These are phyloP conservation scores for Gryon sp. DNA, from an alignment of 1,140 invertebrate species.

Conservation along the genomic window DNA sequence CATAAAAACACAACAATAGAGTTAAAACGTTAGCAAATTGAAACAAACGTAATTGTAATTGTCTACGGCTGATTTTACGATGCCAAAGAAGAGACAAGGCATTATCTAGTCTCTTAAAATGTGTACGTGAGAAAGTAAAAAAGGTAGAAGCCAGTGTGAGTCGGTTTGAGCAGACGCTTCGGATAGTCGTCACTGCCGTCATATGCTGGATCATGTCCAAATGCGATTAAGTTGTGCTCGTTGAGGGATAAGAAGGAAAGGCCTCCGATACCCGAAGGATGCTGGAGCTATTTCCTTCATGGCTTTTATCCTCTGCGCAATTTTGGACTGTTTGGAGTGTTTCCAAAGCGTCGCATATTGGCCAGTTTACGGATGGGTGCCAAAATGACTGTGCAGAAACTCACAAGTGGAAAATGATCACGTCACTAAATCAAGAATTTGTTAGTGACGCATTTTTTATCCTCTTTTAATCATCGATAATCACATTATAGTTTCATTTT, in stretches of 20 bases:
- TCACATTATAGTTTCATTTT: conserved; percentile 27
- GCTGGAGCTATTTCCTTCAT: conserved; percentile 60
- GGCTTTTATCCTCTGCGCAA: conserved; percentile 64
- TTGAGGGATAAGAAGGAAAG: conserved; percentile 65
- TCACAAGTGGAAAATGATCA: conserved; percentile 60
- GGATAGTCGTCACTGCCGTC: conserved; percentile 64
- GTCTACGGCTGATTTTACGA: conserved; percentile 36
- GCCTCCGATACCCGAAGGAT: conserved; percentile 55
- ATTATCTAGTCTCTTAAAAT: conserved; percentile 48
- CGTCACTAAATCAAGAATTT: conserved; percentile 54
- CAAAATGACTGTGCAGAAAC: conserved; percentile 52
- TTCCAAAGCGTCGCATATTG: conserved; percentile 69
- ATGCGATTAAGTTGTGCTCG: conserved; percentile 74
- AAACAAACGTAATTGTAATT: conserved; percentile 60
- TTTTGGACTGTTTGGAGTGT: conserved; percentile 65
- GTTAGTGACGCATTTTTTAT: conserved; percentile 17
- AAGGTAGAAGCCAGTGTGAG: conserved; percentile 28
- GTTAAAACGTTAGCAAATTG: conserved; percentile 51
- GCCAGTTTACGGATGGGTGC: conserved; percentile 62
- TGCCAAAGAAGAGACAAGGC: conserved; percentile 50
- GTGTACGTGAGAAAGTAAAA: conserved; percentile 49
- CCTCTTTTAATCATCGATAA: conserved; percentile 50
- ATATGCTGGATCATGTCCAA: conserved; percentile 75
- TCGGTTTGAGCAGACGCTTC: conserved; percentile 50
- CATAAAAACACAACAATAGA: conserved; percentile 37